phyloP scores from a whole-genome alignment of 2,113 vertebrate genomes.

The Anarrhichthys ocellatus region DNA sequence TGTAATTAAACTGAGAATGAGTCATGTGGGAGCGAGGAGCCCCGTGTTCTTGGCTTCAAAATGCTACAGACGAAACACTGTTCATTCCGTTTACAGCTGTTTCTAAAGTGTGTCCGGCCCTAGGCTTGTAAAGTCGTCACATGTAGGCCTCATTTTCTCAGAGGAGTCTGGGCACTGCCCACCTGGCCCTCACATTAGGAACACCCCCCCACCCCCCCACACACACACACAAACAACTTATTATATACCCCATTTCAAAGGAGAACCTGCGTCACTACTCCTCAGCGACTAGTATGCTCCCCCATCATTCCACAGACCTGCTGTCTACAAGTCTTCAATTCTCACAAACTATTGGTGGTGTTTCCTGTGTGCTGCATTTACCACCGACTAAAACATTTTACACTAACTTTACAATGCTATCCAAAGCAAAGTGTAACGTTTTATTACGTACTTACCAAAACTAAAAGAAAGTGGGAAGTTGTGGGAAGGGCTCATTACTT shows the following conservation, averaged over 20 bases:
- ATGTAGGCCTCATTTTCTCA: slow-evolving; percentile 70
- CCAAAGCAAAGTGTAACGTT: slow-evolving; percentile 2
- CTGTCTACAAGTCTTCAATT: slow-evolving; percentile 43
- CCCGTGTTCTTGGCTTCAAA: slow-evolving; percentile 45
- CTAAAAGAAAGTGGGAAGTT: background rate
- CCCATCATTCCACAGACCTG: slow-evolving; percentile 44
- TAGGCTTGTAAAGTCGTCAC: slow-evolving; percentile 79
- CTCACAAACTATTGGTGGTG: slow-evolving; percentile 13
- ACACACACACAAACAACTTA: slow-evolving; percentile 61
- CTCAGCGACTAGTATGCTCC: slow-evolving; percentile 46
- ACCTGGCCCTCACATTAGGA: slow-evolving; percentile 67
- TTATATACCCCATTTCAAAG: slow-evolving; percentile 73
- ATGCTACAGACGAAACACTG: slow-evolving; percentile 67
- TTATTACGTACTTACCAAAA: background rate
- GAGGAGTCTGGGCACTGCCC: slow-evolving; percentile 65
- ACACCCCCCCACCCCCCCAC: slow-evolving; percentile 23
- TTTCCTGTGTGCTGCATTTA: slow-evolving; percentile 46
- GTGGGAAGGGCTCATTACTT: background rate
- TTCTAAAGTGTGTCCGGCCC: slow-evolving; percentile 75
- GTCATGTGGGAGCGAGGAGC: slow-evolving; percentile 37
- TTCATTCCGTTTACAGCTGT: slow-evolving; percentile 75
- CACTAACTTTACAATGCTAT: slow-evolving; percentile 5
- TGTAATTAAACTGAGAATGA: slow-evolving; percentile 47
- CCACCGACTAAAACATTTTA: slow-evolving; percentile 31
- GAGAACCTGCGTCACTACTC: slow-evolving; percentile 61